Evolutionary conservation across 2,797 vertebrate genomes (phyloP), one percentile per base, ranked within the genome.

Genomic region (Hoplostethus atlanticus): DNA sequence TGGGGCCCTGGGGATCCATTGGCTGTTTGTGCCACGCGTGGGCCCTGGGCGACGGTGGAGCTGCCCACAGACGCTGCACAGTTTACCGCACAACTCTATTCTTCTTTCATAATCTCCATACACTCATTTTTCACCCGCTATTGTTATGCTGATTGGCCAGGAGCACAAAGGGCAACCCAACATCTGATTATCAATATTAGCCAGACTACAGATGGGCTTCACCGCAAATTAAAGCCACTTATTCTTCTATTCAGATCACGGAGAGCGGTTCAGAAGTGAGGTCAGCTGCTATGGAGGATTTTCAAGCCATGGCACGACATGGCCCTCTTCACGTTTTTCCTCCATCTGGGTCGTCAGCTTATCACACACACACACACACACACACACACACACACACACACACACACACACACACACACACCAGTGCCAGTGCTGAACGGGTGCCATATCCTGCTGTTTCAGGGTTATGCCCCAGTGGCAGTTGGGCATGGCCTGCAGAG

Each of bases 101-200:
- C 53, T 69, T 62, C 46, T 13, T 31, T 62, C 36, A 63, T 40
- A 50, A 51, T 52, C 57, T 66, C 21, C 51, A 55, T 28, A 64
- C 40, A 56, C 38, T 67, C 30, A 65, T 59, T 70, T 74, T 34
- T 68, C 73, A 56, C 63, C 16, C 34, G 4, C 64, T 21, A 58
- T 75, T 75, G 73, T 75, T 68, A 75, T 75, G 73, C 64, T 68
- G 73, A 75, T 75, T 28, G 3, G 5, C 12, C 42, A 1, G 25
- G 13, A 15, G 46, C 47, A 30, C 17, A 25, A 34, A 52, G 61
- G 64, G 13, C 68, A 55, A 17, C 31, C 5, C 21, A n/a, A 44
- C 34, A 58, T 48, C 16, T 50, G 31, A 62, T 75, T 51, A 63
- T 63, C 64, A 68, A 64, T 68, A 75, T 75, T 54, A 63, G 44